These are phyloP conservation scores for Drosophila carrolli DNA, from an alignment of 1,140 invertebrate genomes.

Conservation along the genomic window DNA sequence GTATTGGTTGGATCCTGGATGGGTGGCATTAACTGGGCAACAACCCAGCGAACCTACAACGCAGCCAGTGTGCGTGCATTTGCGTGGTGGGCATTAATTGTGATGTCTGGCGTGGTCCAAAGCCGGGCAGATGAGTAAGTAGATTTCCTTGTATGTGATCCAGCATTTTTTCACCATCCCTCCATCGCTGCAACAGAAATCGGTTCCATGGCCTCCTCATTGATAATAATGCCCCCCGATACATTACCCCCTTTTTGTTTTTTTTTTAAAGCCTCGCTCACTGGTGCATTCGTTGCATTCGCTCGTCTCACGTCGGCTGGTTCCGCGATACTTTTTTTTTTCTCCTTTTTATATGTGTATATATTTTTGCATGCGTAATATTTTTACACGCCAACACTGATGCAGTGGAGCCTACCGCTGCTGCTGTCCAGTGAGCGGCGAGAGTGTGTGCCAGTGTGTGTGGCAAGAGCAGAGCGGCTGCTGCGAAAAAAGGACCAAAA, in stretches of 20 bases:
- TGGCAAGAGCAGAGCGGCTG: too few relatives aligned
- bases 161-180: constrained; percentile 26
- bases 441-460: constrained; percentile 32
- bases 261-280: constrained; percentile 15
- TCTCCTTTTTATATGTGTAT: constrained; percentile 32
- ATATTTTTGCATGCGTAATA: constrained; percentile 70
- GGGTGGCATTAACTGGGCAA: constrained; percentile 74
- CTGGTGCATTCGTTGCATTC: constrained; percentile 50
- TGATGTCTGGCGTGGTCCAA: constrained; percentile 69
- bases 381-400: constrained; percentile 70
- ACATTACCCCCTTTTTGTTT: constrained; percentile 6
- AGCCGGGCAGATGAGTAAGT: constrained; percentile 72
- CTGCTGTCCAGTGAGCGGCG: constrained; percentile 64
- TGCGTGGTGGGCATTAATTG: constrained; percentile 73
- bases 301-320: constrained; percentile 55
- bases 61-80: constrained; percentile 23
- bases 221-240: constrained; percentile 74
- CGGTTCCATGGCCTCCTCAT: constrained; percentile 60
- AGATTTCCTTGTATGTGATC: constrained; percentile 76
- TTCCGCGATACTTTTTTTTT: constrained; percentile 37
- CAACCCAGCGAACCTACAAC: constrained; percentile 21
- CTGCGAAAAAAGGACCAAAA: constrained; percentile 81
- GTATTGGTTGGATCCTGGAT: constrained; percentile 5
- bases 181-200: constrained; percentile 1
- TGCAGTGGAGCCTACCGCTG: constrained; percentile 31